Evolutionary conservation across 2,113 vertebrate genomes (phyloP), one percentile per base, ranked within the genome.

Genomic region (Alces alces): DNA sequence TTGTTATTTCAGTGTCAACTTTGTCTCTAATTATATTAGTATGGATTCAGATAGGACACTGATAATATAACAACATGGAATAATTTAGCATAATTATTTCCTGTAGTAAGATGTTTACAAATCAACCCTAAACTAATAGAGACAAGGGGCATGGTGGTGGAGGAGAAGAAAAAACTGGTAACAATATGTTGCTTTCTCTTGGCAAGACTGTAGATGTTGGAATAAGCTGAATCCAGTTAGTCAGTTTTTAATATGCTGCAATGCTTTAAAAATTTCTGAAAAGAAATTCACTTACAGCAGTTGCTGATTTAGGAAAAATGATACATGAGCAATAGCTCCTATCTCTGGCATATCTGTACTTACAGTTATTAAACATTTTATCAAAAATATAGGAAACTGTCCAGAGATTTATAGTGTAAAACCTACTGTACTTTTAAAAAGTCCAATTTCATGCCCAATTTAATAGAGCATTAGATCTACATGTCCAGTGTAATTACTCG

Each of bases 21-120:
- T 95, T 97, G 90, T 96, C 93, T 97, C 91, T 97, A 97, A 98
- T 98, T 98, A 96, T 97, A 96, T 98, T 97, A 96, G 93, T 96
- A 96, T 95, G 93, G 95, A 96, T 98, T 97, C 83, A 97, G 97
- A 97, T 93, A 97, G 96, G 95, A 98, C 92, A 96, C 91, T 95
- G 95, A 97, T 98, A 98, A 90, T 93, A 93, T 89, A 98, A 97
- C 91, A 97, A 97, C 95, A 96, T 86, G 50, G 95, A 97, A 97
- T 98, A 93, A 98, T 93, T 97, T 97, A 97, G 85, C 96, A 95
- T 97, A 94, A 96, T 98, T 98, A 94, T 87, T 98, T 98, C 87
- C 85, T 97, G 83, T 94, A 93, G 64, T 92, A 96, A 84, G 86
- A 92, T 78, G 36, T 97, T 96, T 97, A 94, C 93, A 97, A 98